Conservation (phyloP, 2,888 invertebrate species). For the Drosophila lacicola region DNA sequence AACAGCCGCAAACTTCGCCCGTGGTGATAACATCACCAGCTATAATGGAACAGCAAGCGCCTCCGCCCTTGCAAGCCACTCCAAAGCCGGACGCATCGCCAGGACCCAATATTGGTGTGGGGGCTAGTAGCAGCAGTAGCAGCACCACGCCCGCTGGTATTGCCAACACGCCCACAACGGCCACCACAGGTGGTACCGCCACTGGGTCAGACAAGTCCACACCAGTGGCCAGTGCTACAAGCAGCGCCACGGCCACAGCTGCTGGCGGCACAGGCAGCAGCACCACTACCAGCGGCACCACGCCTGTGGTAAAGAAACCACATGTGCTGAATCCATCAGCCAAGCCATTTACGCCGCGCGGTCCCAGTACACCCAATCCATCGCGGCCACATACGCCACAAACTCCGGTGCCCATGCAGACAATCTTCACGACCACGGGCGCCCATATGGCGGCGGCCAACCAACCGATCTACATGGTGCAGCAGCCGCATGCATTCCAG, state of each 20-base stretch:
- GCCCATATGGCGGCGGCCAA: slow-evolving; percentile 81
- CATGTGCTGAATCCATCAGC: slow-evolving; percentile 94
- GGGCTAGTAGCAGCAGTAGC: slow-evolving; percentile 30
- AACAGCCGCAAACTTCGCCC: slow-evolving; percentile 75
- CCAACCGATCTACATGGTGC: slow-evolving; percentile 84
- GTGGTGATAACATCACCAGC: slow-evolving; percentile 69
- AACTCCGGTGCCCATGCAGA: slow-evolving; percentile 87
- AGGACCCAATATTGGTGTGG: slow-evolving; percentile 42
- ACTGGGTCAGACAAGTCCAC: slow-evolving; percentile 45
- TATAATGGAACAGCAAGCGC: slow-evolving; percentile 64
- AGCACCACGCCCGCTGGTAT: slow-evolving; percentile 64
- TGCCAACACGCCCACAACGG: slow-evolving; percentile 53
- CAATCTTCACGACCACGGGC: slow-evolving; percentile 79
- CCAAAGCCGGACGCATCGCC: slow-evolving; percentile 62
- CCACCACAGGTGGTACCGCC: slow-evolving; percentile 24
- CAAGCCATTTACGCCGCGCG: slow-evolving; percentile 93
- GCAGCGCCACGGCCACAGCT: slow-evolving; percentile 14
- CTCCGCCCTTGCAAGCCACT: slow-evolving; percentile 55
- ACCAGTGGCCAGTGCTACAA: slow-evolving; percentile 27
- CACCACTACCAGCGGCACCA: slow-evolving; percentile 61
- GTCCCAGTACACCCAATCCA: slow-evolving; percentile 88
- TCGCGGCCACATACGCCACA: slow-evolving; percentile 94
- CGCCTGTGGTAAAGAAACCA: slow-evolving; percentile 86
- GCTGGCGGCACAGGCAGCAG: slow-evolving; percentile 31
- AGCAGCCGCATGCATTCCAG: slow-evolving; percentile 83